These are phyloP conservation scores for Dolichopus griseipennis DNA, from an alignment of 2,888 invertebrate genomes.

Conservation along the genomic window DNA sequence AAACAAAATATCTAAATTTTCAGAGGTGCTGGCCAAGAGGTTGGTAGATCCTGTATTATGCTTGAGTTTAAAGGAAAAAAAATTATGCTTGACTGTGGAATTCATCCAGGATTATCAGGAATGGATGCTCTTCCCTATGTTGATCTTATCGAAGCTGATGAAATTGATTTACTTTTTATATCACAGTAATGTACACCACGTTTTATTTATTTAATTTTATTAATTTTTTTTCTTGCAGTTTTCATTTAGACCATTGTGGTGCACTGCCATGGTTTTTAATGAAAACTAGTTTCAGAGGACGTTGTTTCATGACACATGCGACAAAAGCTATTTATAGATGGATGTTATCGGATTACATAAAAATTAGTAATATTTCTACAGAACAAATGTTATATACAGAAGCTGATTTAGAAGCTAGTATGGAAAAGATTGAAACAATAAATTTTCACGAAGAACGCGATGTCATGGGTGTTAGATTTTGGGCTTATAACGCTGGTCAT, in stretches of 20 bases:
- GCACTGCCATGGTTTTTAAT: conserved; percentile 96
- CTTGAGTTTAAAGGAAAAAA: conserved; percentile 98
- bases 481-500: conserved; percentile 99
- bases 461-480: conserved; percentile 91
- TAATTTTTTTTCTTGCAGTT: conserved; percentile 51
- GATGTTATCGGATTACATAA: conserved; percentile 97
- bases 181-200: conserved; percentile 68
- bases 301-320: conserved; percentile 99
- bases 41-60: conserved; percentile 96
- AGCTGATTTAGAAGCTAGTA: conserved; percentile 90
- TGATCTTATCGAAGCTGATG: conserved; percentile 94
- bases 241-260: conserved; percentile 97
- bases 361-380: conserved; percentile 95
- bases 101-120: conserved; percentile 94
- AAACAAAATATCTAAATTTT: conserved; percentile 9
- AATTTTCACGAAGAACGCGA: conserved; percentile 98
- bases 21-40: conserved; percentile 91
- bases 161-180: conserved; percentile 88
- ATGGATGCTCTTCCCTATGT: conserved; percentile 98
- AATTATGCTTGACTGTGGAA: conserved; percentile 96
- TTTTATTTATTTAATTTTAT: not conserved
- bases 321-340: conserved; percentile 99
- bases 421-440: conserved; percentile 98
- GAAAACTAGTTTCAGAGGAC: conserved; percentile 94
- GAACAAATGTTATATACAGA: conserved; percentile 97